Percentiles rank a stretch among this genome's conserved stretches.
Evolutionary conservation across 1,140 invertebrate genomes (phyloP).

Genomic region (Cydia fagiglandana): DNA sequence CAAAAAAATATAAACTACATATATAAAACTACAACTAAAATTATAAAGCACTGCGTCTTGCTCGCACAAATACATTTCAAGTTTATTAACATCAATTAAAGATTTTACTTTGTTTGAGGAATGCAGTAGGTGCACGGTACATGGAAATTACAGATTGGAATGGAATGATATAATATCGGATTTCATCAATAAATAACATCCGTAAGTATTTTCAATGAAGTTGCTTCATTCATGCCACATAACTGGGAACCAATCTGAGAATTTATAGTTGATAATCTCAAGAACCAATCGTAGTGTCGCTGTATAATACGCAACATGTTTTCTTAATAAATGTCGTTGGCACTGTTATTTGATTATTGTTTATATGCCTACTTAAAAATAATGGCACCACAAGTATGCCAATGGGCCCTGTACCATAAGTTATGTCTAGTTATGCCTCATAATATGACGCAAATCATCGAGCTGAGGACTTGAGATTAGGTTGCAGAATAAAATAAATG

Average conservation of each 20-base stretch:
- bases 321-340: slow-evolving; percentile 20
- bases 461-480: neutral
- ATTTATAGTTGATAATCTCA: slow-evolving; percentile 8
- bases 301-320: slow-evolving; percentile 9
- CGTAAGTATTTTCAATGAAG: slow-evolving; percentile 1
- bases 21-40: no score
- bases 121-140: neutral
- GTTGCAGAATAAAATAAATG: neutral
- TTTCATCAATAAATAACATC: neutral
- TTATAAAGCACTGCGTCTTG: no score
- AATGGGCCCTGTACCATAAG: neutral
- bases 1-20: no score
- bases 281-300: neutral
- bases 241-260: neutral
- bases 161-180: neutral
- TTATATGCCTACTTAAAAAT: slow-evolving; percentile 9
- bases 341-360: slow-evolving; percentile 26
- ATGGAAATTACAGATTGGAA: neutral
- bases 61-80: no score
- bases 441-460: neutral
- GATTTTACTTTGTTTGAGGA: neutral
- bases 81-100: no score
- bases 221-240: slow-evolving; percentile 14
- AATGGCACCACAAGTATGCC: slow-evolving; percentile 1
- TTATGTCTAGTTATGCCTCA: neutral